phyloP scores from a whole-genome alignment of 2,888 invertebrate species.

The Sesamia inferens region DNA sequence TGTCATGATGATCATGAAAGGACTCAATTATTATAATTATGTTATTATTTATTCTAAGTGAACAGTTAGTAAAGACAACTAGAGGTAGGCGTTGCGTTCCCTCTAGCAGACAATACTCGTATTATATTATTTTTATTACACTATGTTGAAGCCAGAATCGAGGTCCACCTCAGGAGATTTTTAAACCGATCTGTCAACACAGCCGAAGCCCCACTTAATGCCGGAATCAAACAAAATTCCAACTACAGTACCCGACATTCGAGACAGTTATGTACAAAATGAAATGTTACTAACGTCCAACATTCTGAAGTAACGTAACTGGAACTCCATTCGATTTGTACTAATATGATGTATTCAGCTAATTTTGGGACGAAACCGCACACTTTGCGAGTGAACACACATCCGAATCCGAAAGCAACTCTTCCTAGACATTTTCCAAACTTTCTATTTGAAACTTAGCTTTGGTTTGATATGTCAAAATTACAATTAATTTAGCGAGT shows the following conservation, averaged over 20 bases:
- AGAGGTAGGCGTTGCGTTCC: constrained; percentile 29
- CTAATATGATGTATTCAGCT: constrained; percentile 73
- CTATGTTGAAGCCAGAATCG: no score
- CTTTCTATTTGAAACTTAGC: constrained; percentile 49
- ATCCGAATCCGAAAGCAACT: constrained; percentile 24
- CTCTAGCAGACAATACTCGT: constrained; percentile 11
- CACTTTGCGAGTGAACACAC: constrained; percentile 63
- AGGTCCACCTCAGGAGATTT: neutral
- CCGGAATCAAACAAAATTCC: constrained; percentile 71
- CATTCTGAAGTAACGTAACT: constrained; percentile 70
- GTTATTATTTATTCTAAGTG: neutral
- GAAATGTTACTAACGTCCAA: constrained; percentile 74
- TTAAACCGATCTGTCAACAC: constrained; percentile 68
- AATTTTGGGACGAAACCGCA: constrained; percentile 71
- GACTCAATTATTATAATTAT: constrained; percentile 1
- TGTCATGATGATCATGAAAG: neutral
- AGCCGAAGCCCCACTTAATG: constrained; percentile 69
- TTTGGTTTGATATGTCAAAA: constrained; percentile 62
- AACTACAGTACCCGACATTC: constrained; percentile 71
- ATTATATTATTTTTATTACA: no score
- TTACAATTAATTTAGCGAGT: constrained; percentile 57
- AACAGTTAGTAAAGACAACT: neutral
- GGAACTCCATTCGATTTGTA: constrained; percentile 74
- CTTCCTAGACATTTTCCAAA: constrained; percentile 29
- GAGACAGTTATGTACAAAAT: constrained; percentile 81